Conservation (phyloP, 2,113 vertebrate genomes). For the human region DNA sequence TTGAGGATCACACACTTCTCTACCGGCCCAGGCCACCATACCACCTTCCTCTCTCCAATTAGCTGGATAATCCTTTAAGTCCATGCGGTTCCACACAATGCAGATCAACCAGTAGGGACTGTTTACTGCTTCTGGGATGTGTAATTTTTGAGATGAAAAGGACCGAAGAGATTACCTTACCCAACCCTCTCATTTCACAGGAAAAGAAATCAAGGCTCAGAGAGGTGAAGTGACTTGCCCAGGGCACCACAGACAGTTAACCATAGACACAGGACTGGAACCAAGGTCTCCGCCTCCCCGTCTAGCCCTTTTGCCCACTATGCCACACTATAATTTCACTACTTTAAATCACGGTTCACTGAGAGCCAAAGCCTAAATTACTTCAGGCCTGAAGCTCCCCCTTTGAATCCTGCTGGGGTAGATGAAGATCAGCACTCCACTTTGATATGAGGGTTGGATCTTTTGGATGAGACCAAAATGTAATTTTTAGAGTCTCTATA, state of each 20-base stretch:
- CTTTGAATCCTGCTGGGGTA: background rate
- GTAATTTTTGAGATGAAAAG: conserved; percentile 40
- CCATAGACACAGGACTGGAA: background rate
- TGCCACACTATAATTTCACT: conserved; percentile 49
- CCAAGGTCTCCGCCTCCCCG: background rate
- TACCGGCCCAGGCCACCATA: background rate
- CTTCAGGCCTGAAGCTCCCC: background rate
- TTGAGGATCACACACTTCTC: background rate
- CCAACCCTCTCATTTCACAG: conserved; percentile 21
- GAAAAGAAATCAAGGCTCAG: conserved; percentile 6
- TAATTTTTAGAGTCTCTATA: conserved; percentile 32
- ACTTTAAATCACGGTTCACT: conserved; percentile 55
- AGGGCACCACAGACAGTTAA: conserved; percentile 15
- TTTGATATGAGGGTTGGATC: background rate
- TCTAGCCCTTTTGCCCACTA: background rate
- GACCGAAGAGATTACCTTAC: background rate
- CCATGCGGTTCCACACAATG: background rate
- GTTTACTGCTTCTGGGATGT: background rate
- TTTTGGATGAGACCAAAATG: conserved; percentile 18
- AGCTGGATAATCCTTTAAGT: background rate
- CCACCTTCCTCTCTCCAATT: background rate
- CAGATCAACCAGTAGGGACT: background rate
- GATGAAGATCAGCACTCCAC: background rate
- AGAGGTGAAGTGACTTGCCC: conserved; percentile 34
- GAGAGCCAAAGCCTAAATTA: conserved; percentile 36